Evolutionary conservation across 2,888 invertebrate genomes (phyloP), one percentile per base, ranked within the genome.

Genomic region (Caenorhabditis virilis): DNA sequence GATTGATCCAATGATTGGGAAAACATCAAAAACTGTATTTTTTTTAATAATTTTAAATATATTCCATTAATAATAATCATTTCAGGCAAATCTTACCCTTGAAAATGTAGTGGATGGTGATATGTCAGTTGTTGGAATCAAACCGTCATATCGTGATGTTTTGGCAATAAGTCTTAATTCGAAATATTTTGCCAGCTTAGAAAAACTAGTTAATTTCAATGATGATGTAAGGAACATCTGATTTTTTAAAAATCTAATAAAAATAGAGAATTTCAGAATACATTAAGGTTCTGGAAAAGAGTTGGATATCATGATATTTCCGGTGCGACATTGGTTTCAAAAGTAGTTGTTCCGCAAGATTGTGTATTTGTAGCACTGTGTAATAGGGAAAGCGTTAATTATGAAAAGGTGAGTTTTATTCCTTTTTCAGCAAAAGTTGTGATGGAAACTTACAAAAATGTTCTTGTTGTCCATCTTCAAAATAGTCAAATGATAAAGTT

Each of bases 41-140:
- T 25, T 16, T 7, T 13, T n/a, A 36, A 13, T 36, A 7, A n/a
- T 36, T 36, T 36, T 36, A 5, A 13, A n/a, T 15, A 4, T 5
- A n/a, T 36, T 23, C 16, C n/a, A n/a, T 38, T 22, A 23, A n/a
- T 16, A 11, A 49, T 2, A 26, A 25, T 47, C 7, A 13, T 46
- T 50, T 9, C 23, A 66, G 65, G 53, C 56, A 38, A 53, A 54
- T 48, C 27, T 72, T 2, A 66, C 72, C 15, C 43, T 64, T 15
- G 72, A 72, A 26, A 69, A 69, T 41, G 54, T 57, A 1, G 64
- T 67, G 15, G 72, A 69, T 45, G 72, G 69, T 1, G 66, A 66
- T 46, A 66, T 69, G 69, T 33, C 58, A 11, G 20, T 46, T 1
- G 45, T 59, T 15, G 62, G 68, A 25, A 53, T 65, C 7, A 41